A percentile compares a stretch with the other conserved stretches of the same genome.
phyloP scores from a whole-genome alignment of 2,797 vertebrate species.

The Bradypus variegatus region DNA sequence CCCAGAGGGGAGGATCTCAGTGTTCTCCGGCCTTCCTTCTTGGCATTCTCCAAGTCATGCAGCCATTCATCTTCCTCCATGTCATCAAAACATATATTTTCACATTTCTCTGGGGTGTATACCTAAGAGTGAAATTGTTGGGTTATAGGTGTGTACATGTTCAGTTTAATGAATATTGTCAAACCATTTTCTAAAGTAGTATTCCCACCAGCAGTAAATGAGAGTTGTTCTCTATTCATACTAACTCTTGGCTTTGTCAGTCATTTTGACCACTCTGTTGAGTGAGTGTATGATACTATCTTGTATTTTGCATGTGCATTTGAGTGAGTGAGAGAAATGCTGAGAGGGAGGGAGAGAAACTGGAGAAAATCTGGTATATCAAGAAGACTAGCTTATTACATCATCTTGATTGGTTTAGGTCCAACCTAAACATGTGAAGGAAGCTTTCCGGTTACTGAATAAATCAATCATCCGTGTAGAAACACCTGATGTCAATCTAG shows the following conservation, averaged over 20 bases:
- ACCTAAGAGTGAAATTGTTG: neutral
- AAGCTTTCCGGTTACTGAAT: conserved; percentile 96
- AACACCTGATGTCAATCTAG: conserved; percentile 95
- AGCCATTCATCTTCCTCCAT: no score
- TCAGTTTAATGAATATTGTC: neutral
- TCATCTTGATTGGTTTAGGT: conserved; percentile 76
- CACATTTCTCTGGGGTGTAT: neutral
- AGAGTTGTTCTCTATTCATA: conserved; percentile 20
- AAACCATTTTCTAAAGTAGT: neutral
- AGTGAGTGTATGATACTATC: neutral
- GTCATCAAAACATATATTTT: neutral
- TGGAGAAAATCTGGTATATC: neutral
- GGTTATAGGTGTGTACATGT: neutral
- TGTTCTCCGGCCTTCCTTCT: no score
- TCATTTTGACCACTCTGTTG: conserved; percentile 3
- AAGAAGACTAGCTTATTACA: neutral
- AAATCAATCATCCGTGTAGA: conserved; percentile 99
- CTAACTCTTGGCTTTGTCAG: neutral
- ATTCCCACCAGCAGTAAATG: neutral
- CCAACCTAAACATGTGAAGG: conserved; percentile 98
- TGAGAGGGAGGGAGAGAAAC: neutral
- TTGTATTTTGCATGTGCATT: neutral
- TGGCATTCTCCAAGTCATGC: no score
- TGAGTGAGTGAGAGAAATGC: no score
- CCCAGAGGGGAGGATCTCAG: no score